These are phyloP conservation scores for Typhlichthys eigenmanni DNA, from an alignment of 2,797 vertebrate genomes.

Conservation along the genomic window DNA sequence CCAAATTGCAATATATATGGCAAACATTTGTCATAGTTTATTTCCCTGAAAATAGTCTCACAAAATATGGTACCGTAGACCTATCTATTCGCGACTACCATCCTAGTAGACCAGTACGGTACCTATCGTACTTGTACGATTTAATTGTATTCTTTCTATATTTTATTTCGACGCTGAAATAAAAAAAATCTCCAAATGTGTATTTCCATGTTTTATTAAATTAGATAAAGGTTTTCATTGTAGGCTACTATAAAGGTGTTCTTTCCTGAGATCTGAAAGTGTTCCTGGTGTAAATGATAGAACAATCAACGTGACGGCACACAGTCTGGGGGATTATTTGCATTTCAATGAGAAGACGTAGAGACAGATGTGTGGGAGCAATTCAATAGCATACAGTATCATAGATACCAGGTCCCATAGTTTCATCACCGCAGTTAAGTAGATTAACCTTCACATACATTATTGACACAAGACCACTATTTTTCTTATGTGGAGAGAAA, in stretches of 20 bases:
- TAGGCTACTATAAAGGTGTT: too few relatives aligned
- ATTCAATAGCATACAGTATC: constrained; percentile 1
- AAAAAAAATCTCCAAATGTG: background rate
- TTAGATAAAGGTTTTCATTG: background rate
- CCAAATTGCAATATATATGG: background rate
- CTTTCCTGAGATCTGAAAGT: too few relatives aligned
- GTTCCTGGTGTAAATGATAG: too few relatives aligned
- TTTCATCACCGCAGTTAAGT: background rate
- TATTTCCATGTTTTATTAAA: background rate
- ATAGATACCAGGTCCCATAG: background rate
- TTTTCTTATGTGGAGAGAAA: too few relatives aligned
- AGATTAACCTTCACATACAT: too few relatives aligned
- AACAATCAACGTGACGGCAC: constrained; percentile 3
- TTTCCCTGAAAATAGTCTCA: too few relatives aligned
- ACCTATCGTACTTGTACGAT: background rate
- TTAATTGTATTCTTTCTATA: background rate
- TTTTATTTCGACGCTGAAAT: background rate
- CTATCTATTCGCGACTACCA: too few relatives aligned
- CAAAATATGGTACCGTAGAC: too few relatives aligned
- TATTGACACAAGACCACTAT: too few relatives aligned
- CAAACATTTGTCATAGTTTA: background rate
- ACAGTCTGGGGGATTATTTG: constrained; percentile 8
- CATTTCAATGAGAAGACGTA: constrained; percentile 9
- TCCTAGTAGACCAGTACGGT: too few relatives aligned
- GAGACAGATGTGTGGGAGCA: background rate